Evolutionary conservation across 2,797 vertebrate genomes (phyloP), one percentile per base, ranked within the genome.

Genomic region (Xenopus petersii): DNA sequence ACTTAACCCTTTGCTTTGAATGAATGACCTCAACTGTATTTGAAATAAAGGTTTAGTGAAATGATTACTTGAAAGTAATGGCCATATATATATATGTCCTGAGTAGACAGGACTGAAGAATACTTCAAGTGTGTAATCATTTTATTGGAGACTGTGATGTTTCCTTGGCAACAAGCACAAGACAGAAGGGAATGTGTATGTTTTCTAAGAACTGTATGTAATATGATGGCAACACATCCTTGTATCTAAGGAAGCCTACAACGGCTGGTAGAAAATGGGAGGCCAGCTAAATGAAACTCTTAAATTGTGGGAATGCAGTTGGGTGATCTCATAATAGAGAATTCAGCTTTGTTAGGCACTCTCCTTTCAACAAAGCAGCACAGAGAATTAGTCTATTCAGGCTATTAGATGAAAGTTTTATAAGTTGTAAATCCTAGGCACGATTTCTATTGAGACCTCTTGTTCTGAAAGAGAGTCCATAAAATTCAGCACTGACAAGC

Each of bases 121-220:
- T 86, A 81, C 59, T 77, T 73, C 78, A 86, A 88, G 81, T 84
- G 83, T 86, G 80, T 84, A 86, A 88, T 84, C 83, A 76, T 75
- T 87, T 63, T 82, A 73, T 84, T 75, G 83, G 83, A 74, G 83
- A 73, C 51, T 80, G 66, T 70, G 70, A 70, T 0, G 73, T 86
- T 87, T 87, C 87, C 87, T 71, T 88, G 83, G 86, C 82, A 87
- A 89, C 85, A 83, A 71, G 62, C 81, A 66, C 83, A 87, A 85
- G 85, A 24, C 77, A 87, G 70, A 77, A 80, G 59, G 67, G 83
- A 85, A 88, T 87, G 81, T 58, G 71, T 81, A 81, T 81, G 77
- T 73, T 82, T 79, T 80, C 82, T 79, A 64, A 82, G 80, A 85
- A 81, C 33, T 84, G 80, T 71, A 65, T 83, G 81, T 80, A 83